Base-by-base conservation (phyloP, 2,888 invertebrate species). In the Notocelia uddmanniana region DNA sequence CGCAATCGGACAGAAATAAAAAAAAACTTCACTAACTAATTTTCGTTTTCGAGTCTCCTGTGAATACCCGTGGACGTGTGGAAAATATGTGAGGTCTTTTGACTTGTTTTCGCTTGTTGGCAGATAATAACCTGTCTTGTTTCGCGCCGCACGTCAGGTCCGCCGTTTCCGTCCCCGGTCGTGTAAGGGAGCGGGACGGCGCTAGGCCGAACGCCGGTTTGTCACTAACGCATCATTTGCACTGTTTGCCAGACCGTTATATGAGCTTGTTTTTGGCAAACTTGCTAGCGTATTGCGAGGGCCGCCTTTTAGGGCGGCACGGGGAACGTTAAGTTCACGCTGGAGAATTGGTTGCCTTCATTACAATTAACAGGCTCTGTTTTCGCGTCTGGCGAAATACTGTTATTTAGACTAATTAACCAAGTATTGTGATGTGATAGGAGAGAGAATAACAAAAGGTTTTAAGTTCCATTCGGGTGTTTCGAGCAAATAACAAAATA, bases 81-180 rank as follows among this genome's bases (percentile, higher is more conserved):
- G 90, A 92, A 92, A 93, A 93, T 93, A 92, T 90, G 85, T 83
- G 88, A 89, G 87, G 85, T 85, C 86, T 86, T 85, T 82, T 86
- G 86, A 88, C 90, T 87, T 89, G 87, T 90, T 90, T 87, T 80
- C 87, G 85, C 85, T 88, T 81, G 86, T 85, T 83, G 84, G 80
- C 85, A 91, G 91, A 92, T 92, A 93, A 93, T 92, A 92, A 92
- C 88, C 89, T 93, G 93, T 92, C 93, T 89, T 90, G 90, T 90
- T 89, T 86, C 83, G 85, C 85, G 88, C 86, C 86, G 83, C 82
- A 87, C 88, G 90, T 91, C 91, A 91, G 80, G 78, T 78, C 78
- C 79, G 76, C 81, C 77, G 79, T 87, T 87, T 79, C 81, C 82
- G 75, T 83, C 75, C 77, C 77, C 69, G 74, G 74, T 78, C 78